Evolutionary conservation across 2,113 vertebrate genomes (phyloP), one percentile per base, ranked within the genome.

Genomic region (Misgurnus anguillicaudatus): DNA sequence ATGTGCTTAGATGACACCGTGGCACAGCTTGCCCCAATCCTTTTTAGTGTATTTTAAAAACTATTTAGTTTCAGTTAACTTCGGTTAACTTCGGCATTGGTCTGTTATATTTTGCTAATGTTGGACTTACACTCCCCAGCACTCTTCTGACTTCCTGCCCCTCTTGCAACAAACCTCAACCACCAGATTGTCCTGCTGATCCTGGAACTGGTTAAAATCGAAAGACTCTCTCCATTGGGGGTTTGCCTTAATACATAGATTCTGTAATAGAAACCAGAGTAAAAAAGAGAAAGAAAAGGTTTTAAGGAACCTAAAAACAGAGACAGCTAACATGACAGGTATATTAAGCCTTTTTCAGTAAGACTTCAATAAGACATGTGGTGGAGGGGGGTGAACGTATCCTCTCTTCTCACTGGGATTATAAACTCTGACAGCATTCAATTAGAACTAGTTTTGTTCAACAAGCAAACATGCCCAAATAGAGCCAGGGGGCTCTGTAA

Each of bases 171-270:
- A 95, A 81, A 98, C 92, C 88, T 97, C 96, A 85, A 97, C 94
- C 90, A 98, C 93, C 91, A 99, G 93, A 79, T 94, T 90, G 86
- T 96, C 96, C 91, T 94, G 94, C 89, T 93, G 95, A 90, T 98
- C 96, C 89, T 94, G 94, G 91, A 95, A 98, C 89, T 96, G 95
- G 94, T 96, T 97, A 93, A 99, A 98, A 90, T 99, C 96, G 94
- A 99, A 98, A 90, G 91, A 92, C 90, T 99, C 97, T 90, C 94
- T 96, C 98, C 98, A 99, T 89, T 98, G 97, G 83, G 96, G 97
- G 89, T 95, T 98, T 92, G 93, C 89, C 91, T 94, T 96, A 92
- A 96, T 94, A 92, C 95, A 96, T 85, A 97, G 92, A 91, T 94
- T 98, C 98, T 99, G 86, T 92, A 91, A 91, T 90, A 45, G 5